These are phyloP conservation scores for Pristionchus japonicus DNA, from an alignment of 2,888 invertebrate species.

Conservation along the genomic window DNA sequence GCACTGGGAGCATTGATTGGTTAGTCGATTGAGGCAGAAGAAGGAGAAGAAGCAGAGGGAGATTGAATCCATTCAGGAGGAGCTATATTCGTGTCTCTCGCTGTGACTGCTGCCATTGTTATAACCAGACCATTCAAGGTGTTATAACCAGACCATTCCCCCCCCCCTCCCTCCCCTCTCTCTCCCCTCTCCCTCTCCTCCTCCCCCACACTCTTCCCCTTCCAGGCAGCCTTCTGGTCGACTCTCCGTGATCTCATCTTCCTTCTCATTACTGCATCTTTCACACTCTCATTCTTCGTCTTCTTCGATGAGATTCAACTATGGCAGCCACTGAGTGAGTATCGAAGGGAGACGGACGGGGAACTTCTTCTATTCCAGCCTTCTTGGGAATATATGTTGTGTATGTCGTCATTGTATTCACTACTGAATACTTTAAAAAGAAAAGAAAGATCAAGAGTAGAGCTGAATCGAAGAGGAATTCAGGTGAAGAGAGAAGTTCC, in stretches of 20 bases:
- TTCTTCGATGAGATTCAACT: conserved; percentile 77
- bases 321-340: conserved; percentile 76
- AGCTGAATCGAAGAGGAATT: background rate
- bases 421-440: conserved; percentile 69
- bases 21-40: background rate
- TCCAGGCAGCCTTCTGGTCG: conserved; percentile 58
- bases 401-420: conserved; percentile 78
- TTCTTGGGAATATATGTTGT: conserved; percentile 77
- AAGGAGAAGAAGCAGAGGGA: background rate
- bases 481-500: background rate
- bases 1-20: conserved; percentile 77
- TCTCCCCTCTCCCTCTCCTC: background rate
- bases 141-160: background rate
- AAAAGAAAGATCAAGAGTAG: background rate
- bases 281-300: conserved; percentile 78
- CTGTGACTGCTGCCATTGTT: conserved; percentile 16
- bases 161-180: background rate
- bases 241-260: conserved; percentile 79
- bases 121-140: conserved; percentile 28
- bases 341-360: too few relatives aligned
- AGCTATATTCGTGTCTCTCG: background rate
- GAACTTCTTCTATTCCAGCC: background rate
- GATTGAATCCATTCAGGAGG: conserved; percentile 9
- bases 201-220: too few relatives aligned
- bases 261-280: conserved; percentile 78